Evolutionary conservation across 2,797 vertebrate genomes (phyloP), one percentile per base, ranked within the genome.

Genomic region (Perodicticus potto): DNA sequence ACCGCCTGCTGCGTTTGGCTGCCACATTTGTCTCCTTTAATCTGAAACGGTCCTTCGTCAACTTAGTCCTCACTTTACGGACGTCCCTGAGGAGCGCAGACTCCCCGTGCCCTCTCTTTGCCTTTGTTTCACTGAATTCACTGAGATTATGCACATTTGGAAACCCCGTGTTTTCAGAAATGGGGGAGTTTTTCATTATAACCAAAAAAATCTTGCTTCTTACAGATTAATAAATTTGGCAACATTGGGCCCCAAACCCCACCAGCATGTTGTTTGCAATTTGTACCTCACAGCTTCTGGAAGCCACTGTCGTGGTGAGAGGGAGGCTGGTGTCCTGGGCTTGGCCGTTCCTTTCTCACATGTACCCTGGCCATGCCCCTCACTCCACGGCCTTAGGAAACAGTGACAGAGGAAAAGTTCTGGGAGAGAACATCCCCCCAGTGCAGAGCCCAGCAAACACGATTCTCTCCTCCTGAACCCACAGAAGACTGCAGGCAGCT

Each of bases 221-320:
- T 3, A 95, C 77, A 63, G 29, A 49, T 34, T 11, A 19, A 32
- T n/a, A 45, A 23, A 37, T 65, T 55, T 73, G 78, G 22, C 63
- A 49, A 20, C 74, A 17, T 2, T 0, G 22, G 32, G 45, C 34
- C 40, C 2, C 22, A 77, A 32, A 72, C 27, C 40, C 14, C 11
- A 72, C 73, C 5, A 45, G 40, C 9, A 10, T 3, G n/a, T n/a
- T 10, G 1, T 16, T 53, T 19, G 16, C 5, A 19, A 14, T 3
- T 7, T 61, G 82, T 49, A 1, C 20, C 6, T 34, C 43, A 22
- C 29, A 49, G 16, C 12, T 19, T 53, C 3, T 14, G 23, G n/a
- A 9, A 25, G 20, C 37, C 16, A 0, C 29, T 0, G 0, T 65
- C 2, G 0, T 5, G 4, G 43, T 11, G 13, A 13, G 27, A 70